A percentile compares a stretch with the other conserved stretches of the same genome.
Evolutionary conservation across 2,797 vertebrate species (phyloP).

Genomic region (Propithecus deckenii): DNA sequence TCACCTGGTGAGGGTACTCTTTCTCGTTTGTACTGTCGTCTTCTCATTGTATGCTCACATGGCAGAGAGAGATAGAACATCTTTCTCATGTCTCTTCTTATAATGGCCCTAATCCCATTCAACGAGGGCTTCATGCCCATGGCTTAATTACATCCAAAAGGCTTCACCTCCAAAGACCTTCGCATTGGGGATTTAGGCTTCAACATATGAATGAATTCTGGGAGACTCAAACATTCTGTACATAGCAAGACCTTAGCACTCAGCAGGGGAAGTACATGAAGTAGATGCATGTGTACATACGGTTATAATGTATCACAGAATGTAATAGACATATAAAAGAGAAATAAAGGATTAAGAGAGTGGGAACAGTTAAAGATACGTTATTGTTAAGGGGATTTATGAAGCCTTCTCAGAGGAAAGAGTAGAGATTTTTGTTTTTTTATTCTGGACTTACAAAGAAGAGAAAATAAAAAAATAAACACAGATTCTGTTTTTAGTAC

Average conservation of each 20-base stretch:
- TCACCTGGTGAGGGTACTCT: neutral
- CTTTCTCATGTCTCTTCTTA: neutral
- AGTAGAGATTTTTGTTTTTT: neutral
- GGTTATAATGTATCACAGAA: neutral
- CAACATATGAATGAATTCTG: neutral
- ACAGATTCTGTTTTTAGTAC: neutral
- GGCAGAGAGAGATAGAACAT: neutral
- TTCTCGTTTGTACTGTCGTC: too few species aligned
- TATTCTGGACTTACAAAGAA: neutral
- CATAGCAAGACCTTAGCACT: neutral
- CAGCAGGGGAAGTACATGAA: too few species aligned
- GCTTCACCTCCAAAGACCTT: neutral
- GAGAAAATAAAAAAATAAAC: neutral
- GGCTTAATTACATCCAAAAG: neutral
- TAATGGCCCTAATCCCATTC: too few species aligned
- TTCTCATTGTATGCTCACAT: neutral
- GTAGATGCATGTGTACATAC: fast-evolving
- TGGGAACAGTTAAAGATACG: neutral
- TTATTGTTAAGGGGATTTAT: neutral
- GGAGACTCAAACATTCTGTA: neutral
- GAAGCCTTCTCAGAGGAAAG: neutral
- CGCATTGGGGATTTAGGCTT: neutral
- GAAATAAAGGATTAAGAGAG: neutral
- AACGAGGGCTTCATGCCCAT: neutral
- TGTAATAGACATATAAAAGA: neutral